These are phyloP conservation scores for Diadegma fenestrale DNA, from an alignment of 2,888 invertebrate species.

Conservation along the genomic window DNA sequence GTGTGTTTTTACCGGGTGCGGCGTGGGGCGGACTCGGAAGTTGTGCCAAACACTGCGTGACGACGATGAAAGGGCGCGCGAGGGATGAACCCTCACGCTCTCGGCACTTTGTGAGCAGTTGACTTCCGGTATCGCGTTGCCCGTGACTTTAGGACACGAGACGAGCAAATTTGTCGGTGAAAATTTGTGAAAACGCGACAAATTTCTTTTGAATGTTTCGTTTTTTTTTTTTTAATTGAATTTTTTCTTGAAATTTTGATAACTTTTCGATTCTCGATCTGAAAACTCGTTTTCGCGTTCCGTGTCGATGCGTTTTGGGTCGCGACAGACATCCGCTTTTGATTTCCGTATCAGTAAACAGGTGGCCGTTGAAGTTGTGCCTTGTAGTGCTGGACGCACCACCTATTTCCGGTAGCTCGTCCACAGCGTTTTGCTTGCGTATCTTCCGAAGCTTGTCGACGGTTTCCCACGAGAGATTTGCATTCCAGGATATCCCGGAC, in stretches of 20 bases:
- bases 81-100: constrained; percentile 71
- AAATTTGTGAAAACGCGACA: background rate
- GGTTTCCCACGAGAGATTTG: constrained; percentile 67
- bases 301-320: constrained; percentile 79
- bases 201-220: background rate
- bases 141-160: constrained; percentile 29
- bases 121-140: constrained; percentile 42
- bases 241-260: background rate
- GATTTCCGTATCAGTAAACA: constrained; percentile 80
- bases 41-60: constrained; percentile 74
- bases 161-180: constrained; percentile 20
- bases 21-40: constrained; percentile 72
- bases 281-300: constrained; percentile 53
- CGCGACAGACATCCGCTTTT: constrained; percentile 83
- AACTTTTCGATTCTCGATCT: constrained; percentile 34
- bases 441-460: constrained; percentile 46
- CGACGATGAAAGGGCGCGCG: constrained; percentile 62
- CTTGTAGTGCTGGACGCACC: constrained; percentile 59
- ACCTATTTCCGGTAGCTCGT: constrained; percentile 62
- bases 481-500: constrained; percentile 70
- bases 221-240: background rate
- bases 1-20: constrained; percentile 32
- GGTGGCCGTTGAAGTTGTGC: constrained; percentile 71
- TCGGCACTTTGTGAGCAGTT: constrained; percentile 52
- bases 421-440: constrained; percentile 6